Percentiles rank a stretch among this genome's conserved stretches.
Conservation (phyloP, 2,113 vertebrate genomes). For the Festucalex cinctus region DNA sequence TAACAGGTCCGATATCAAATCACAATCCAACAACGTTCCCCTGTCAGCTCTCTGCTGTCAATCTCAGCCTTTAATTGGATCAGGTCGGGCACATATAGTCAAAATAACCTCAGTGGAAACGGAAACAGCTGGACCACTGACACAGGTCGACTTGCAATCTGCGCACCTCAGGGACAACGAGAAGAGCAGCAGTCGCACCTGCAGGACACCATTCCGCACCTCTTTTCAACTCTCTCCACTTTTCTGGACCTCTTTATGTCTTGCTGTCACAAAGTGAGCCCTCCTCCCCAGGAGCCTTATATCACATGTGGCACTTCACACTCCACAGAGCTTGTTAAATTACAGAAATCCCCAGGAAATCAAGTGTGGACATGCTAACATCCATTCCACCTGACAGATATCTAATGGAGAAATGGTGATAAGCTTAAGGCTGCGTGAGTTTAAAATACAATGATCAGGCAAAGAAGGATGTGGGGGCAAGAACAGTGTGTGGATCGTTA, state of each 20-base stretch:
- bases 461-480: not conserved
- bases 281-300: conserved; percentile 22
- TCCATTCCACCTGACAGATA: conserved; percentile 35
- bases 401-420: conserved; percentile 27
- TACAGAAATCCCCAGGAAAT: conserved; percentile 40
- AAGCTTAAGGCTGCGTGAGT: conserved; percentile 27
- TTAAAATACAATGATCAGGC: not conserved
- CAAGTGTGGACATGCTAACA: conserved; percentile 18
- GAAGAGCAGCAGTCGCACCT: not conserved
- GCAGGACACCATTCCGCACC: not conserved
- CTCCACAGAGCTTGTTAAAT: conserved; percentile 48
- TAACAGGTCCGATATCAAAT: not conserved
- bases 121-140: conserved; percentile 13
- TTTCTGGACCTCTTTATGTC: not conserved
- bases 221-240: not conserved
- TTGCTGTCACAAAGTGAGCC: not conserved
- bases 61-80: conserved; percentile 13
- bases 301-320: conserved; percentile 55
- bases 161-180: conserved; percentile 6
- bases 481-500: not conserved
- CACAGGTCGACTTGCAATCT: conserved; percentile 7
- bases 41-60: conserved; percentile 11
- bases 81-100: conserved; percentile 5
- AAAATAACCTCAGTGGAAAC: conserved; percentile 3
- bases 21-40: not conserved